Evolutionary conservation across 1,140 invertebrate species (phyloP).

Genomic region (Triops longicaudatus): DNA sequence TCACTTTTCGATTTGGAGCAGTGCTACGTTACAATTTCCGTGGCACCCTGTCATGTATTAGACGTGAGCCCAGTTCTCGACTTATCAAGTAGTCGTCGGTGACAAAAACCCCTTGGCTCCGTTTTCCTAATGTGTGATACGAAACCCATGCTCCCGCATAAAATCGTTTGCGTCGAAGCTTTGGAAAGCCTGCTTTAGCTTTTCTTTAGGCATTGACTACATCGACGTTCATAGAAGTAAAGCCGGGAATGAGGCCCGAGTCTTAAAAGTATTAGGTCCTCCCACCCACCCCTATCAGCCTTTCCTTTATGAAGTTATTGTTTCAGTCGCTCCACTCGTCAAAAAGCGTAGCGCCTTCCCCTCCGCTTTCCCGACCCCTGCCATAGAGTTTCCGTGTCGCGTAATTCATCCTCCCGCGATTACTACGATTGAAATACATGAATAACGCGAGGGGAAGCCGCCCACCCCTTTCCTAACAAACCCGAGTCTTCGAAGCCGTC

Average conservation of each 20-base stretch:
- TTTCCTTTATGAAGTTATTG: slow-evolving; percentile 6
- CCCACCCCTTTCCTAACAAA: background rate
- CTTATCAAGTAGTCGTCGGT: background rate
- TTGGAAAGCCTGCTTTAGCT: background rate
- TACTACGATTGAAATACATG: background rate
- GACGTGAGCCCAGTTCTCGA: no score
- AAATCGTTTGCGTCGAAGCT: background rate
- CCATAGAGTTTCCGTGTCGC: background rate
- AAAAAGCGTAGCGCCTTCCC: background rate
- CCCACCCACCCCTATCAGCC: background rate
- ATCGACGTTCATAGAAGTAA: background rate
- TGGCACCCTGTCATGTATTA: no score
- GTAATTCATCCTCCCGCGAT: slow-evolving; percentile 4
- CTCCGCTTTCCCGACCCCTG: background rate
- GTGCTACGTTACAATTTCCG: background rate
- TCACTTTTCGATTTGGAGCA: slow-evolving; percentile 12
- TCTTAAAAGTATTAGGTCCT: background rate
- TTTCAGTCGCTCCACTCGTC: slow-evolving; percentile 6
- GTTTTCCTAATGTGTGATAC: background rate
- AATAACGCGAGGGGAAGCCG: no score
- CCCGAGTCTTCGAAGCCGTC: slow-evolving; percentile 3
- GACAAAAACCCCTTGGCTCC: background rate
- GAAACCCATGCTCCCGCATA: background rate
- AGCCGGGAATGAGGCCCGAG: background rate
- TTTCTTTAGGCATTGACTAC: background rate